Evolutionary conservation across 2,888 invertebrate species (phyloP), one percentile per base, ranked within the genome.

Genomic region (Synergus japonicus): DNA sequence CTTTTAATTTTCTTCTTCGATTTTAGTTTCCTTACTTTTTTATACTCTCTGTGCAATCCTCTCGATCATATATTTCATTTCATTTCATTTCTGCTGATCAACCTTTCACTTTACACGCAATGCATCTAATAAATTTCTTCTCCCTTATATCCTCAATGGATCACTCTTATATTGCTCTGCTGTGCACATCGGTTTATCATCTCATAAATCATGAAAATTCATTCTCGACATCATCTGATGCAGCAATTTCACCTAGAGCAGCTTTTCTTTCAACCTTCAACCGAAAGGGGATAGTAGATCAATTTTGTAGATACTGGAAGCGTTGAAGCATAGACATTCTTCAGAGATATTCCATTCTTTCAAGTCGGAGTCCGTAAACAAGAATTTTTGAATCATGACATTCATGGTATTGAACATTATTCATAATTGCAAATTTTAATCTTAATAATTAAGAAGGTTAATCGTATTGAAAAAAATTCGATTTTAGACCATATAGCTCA

Each of bases 181-280:
- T 89, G 88, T 89, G 89, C 89, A 89, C 89, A 89, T 90, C 88
- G 86, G 86, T 87, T 85, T 84, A 78, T 78, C 76, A 80, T 81
- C 81, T 83, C 80, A 79, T 81, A 76, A 81, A 79, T 76, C 60
- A 78, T 54, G 8, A 54, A 54, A 7, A 54, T 54, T 80, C 73
- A 79, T 81, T 81, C 54, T 4, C n/a, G 49, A 54, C 29, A 54
- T 8, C 9, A 54, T 4, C 29, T 73, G 49, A 29, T 29, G 3
- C 73, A 73, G 12, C 22, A 22, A 37, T 37, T 73, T 54, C 73
- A 37, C 49, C 54, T 37, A 29, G 54, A 73, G 54, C 18, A 13
- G 15, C 2, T 77, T 46, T 64, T 41, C 77, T 77, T 77, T 41
- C 54, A 77, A 66, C 54, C 49, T 66, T 77, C 22, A 22, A 9